Conservation (phyloP, 2,888 invertebrate species). For the Pseudococcus jackbeardsleyi region DNA sequence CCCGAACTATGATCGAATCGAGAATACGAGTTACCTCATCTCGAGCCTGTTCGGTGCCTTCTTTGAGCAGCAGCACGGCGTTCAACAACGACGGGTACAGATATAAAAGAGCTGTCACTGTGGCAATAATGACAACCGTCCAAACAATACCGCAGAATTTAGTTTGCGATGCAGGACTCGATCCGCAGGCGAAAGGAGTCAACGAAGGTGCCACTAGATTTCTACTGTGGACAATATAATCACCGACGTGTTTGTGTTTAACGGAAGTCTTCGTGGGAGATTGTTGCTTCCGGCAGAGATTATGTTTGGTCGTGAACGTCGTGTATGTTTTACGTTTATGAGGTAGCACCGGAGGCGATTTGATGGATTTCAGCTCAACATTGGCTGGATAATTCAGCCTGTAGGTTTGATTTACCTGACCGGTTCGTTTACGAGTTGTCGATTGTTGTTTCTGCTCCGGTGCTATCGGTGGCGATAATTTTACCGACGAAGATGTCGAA, state of each 20-base stretch:
- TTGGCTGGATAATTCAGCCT: conserved; percentile 3
- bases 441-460: no score
- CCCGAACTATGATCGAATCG: not conserved
- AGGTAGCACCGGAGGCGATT: not conserved
- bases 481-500: not conserved
- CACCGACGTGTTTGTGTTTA: not conserved
- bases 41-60: not conserved
- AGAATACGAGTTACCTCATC: not conserved
- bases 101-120: not conserved
- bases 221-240: conserved; percentile 6
- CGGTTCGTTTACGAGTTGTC: not conserved
- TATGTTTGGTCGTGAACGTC: not conserved
- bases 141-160: not conserved
- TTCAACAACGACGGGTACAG: not conserved
- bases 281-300: not conserved
- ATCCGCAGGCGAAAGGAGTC: not conserved
- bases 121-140: not conserved
- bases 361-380: not conserved
- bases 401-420: not conserved
- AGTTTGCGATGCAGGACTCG: not conserved
- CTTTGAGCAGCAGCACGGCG: not conserved
- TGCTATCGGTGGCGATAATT: not conserved
- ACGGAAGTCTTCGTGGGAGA: not conserved
- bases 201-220: not conserved
- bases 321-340: not conserved